phyloP scores from a whole-genome alignment of 2,113 vertebrate genomes.

The Desmodus rotundus region DNA sequence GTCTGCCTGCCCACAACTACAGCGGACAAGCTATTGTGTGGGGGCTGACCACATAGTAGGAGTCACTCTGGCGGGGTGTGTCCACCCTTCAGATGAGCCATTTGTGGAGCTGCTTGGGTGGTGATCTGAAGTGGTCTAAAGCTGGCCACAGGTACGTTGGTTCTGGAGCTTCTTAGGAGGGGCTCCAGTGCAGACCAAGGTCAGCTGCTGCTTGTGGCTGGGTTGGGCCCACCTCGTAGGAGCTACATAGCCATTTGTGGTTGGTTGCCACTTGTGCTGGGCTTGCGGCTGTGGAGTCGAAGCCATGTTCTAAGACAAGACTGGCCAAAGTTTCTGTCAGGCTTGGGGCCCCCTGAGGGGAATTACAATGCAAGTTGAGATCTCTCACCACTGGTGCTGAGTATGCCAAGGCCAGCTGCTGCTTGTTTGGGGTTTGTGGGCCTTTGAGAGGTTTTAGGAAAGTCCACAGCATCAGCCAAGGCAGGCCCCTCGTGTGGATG shows the following conservation, averaged over 20 bases:
- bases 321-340: not conserved
- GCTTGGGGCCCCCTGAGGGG: not conserved
- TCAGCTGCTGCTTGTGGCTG: not conserved
- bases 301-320: not conserved
- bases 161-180: not conserved
- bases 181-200: not conserved
- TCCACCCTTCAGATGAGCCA: not conserved
- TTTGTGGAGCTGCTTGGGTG: not conserved
- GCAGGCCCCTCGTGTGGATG: not conserved
- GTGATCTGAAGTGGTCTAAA: not conserved
- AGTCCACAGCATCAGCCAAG: not conserved
- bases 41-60: not conserved
- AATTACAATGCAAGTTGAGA: not conserved
- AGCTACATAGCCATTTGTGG: not conserved
- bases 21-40: not conserved
- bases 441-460: not conserved
- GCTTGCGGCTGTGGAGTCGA: not conserved
- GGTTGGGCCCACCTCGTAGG: not conserved
- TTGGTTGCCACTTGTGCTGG: not conserved
- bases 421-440: not conserved
- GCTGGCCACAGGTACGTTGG: not conserved
- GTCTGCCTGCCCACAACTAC: not conserved
- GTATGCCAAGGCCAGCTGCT: not conserved
- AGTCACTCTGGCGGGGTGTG: not conserved
- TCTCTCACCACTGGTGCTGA: not conserved